A percentile compares a stretch with the other conserved stretches of the same genome.
Conservation (phyloP, 92 coral and sea anemone genomes). For the Heteractis magnifica region DNA sequence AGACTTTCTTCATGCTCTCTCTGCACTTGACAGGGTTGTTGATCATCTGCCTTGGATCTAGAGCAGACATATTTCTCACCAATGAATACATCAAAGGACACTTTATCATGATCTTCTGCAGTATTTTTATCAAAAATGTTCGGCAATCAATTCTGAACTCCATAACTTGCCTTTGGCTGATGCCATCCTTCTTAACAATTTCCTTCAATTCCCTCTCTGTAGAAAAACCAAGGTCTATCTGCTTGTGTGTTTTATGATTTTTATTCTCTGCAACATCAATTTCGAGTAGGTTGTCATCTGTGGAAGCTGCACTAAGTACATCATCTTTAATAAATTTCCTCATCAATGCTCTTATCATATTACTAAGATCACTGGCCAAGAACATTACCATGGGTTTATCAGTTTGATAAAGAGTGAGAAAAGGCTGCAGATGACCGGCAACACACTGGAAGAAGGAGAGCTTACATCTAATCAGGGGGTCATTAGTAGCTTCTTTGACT, state of each 20-base stretch:
- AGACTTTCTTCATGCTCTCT: not conserved
- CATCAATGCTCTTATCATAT: constrained; percentile 38
- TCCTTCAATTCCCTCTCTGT: constrained; percentile 21
- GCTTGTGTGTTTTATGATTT: constrained; percentile 45
- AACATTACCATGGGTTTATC: constrained; percentile 49
- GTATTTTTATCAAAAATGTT: constrained; percentile 32
- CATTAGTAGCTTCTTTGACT: constrained; percentile 51
- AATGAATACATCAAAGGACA: constrained; percentile 29
- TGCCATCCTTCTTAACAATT: constrained; percentile 32
- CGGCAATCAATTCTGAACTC: constrained; percentile 39
- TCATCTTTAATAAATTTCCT: constrained; percentile 44
- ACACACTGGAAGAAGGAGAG: constrained; percentile 47
- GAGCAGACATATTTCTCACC: constrained; percentile 35
- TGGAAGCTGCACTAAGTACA: constrained; percentile 40
- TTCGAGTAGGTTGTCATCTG: constrained; percentile 38
- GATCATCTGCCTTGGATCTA: constrained; percentile 25
- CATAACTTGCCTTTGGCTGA: constrained; percentile 43
- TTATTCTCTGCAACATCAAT: constrained; percentile 43
- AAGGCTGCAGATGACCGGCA: constrained; percentile 44
- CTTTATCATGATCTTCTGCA: constrained; percentile 28
- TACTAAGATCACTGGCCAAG: constrained; percentile 47
- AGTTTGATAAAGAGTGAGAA: constrained; percentile 48
- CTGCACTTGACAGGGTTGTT: constrained; percentile 2
- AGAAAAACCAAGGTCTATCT: constrained; percentile 47
- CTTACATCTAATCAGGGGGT: constrained; percentile 36